phyloP scores from a whole-genome alignment of 2,113 vertebrate genomes.

The Dipodomys stephensi region DNA sequence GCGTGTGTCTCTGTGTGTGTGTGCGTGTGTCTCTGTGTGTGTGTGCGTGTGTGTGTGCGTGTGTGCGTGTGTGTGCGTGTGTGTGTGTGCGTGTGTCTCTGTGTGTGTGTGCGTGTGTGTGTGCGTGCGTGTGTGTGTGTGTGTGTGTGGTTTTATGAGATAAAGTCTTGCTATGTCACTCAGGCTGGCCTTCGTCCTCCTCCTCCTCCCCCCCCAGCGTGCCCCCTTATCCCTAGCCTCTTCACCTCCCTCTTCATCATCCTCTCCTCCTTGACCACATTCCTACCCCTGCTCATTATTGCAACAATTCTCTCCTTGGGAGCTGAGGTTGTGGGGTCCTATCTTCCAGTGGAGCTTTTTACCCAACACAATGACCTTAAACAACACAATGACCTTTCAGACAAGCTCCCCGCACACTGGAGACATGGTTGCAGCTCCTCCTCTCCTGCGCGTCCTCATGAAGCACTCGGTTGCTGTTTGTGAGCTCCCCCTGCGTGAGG shows the following conservation, averaged over 20 bases:
- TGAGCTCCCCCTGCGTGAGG: not conserved
- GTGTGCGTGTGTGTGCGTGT: too few species aligned
- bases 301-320: not conserved
- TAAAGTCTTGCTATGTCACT: not conserved
- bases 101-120: too few species aligned
- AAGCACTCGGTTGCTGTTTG: not conserved
- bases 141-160: not conserved
- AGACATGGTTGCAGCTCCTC: not conserved
- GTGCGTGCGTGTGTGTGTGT: too few species aligned
- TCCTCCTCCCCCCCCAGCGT: not conserved
- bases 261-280: not conserved
- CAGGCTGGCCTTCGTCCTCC: not conserved
- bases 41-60: too few species aligned
- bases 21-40: too few species aligned
- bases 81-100: too few species aligned
- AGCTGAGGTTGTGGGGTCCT: not conserved
- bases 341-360: slow-evolving; percentile 23
- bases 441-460: not conserved
- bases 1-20: too few species aligned
- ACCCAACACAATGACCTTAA: slow-evolving; percentile 16
- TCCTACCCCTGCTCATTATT: not conserved
- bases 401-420: not conserved
- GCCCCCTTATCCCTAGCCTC: not conserved
- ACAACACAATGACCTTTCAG: slow-evolving; percentile 47
- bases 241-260: not conserved